Base-by-base conservation (phyloP, 2,113 vertebrate genomes). In the Phalacrocorax brasilianus region DNA sequence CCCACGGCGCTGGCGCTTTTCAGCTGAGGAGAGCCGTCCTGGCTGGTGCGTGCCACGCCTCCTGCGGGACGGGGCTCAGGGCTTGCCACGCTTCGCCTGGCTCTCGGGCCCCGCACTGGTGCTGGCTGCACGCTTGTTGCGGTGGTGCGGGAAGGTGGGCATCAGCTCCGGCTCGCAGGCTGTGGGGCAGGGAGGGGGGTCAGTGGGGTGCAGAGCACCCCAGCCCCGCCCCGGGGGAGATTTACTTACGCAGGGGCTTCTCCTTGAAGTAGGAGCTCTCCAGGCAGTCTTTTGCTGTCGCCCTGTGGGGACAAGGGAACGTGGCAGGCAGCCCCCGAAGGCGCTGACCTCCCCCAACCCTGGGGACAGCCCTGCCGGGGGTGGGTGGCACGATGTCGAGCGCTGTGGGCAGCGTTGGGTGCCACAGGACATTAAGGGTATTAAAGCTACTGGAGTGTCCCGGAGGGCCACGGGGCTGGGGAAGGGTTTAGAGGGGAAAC, bases 231-330 rank as follows among this genome's bases (percentile, higher is more conserved):
- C 63, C 8, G 17, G 44, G 11, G 12, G 0, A 4, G 26, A 8
- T 24, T 5, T 27, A 99, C 99, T 99, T 95, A 99, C 99, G 99
- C 32, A 99, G 93, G 16, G 99, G 99, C 86, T 99, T 99, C 94
- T 99, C 99, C 94, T 99, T 99, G 97, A 99, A 99, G 98, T 99
- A 99, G 32, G 99, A 99, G 80, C 99, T 99, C 73, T 99, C 99
- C 97, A 99, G 89, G 92, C 98, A 98, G 75, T 99, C 99, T 33
- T 98, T 98, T 0, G 99, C 99, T 0, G 98, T 98, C 0, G 99
- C 99, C 95, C 99, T 99, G 93, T 0, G 1, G 47, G 67, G 85
- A 86, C n/a, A 27, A 62, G 53, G 10, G 4, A 8, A 3, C 0
- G 13, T 20, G 52, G 8, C 8, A 55, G 47, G 45, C 9, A 5